A percentile compares a stretch with the other conserved stretches of the same genome.
These are phyloP conservation scores for Decapterus maruadsi DNA, from an alignment of 2,797 vertebrate species.

Conservation along the genomic window DNA sequence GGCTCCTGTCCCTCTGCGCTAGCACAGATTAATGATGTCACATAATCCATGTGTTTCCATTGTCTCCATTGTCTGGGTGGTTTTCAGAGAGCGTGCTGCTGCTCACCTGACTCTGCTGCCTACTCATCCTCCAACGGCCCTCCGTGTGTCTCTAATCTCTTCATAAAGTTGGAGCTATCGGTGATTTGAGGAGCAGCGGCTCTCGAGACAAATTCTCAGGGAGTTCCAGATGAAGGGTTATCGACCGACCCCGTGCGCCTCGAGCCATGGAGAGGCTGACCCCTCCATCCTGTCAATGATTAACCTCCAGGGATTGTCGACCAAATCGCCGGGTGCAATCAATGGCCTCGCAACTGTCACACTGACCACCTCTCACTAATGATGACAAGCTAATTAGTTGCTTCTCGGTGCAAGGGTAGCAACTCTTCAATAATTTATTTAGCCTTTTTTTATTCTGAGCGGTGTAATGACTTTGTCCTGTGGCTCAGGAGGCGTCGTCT, in stretches of 20 bases:
- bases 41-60: too few relatives aligned
- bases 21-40: too few relatives aligned
- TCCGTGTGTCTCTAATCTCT: slow-evolving; percentile 33
- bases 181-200: slow-evolving; percentile 29
- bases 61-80: too few relatives aligned
- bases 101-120: too few relatives aligned
- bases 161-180: slow-evolving; percentile 34
- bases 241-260: slow-evolving; percentile 31
- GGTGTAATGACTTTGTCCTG: slow-evolving; percentile 13
- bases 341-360: slow-evolving; percentile 52
- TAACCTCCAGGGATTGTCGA: slow-evolving; percentile 59
- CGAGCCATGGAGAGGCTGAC: slow-evolving; percentile 52
- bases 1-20: too few relatives aligned
- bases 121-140: background rate
- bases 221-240: slow-evolving; percentile 61
- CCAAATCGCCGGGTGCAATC: slow-evolving; percentile 44
- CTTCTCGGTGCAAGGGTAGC: slow-evolving; percentile 39
- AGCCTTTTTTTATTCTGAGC: slow-evolving; percentile 16
- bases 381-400: slow-evolving; percentile 62
- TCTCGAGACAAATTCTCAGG: slow-evolving; percentile 43
- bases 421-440: slow-evolving; percentile 49
- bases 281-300: slow-evolving; percentile 64
- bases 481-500: background rate
- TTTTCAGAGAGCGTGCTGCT: too few relatives aligned
- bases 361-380: slow-evolving; percentile 61